Percentiles rank a stretch among this genome's conserved stretches.
phyloP scores from a whole-genome alignment of 2,888 invertebrate species.

The Tridacna crocea region DNA sequence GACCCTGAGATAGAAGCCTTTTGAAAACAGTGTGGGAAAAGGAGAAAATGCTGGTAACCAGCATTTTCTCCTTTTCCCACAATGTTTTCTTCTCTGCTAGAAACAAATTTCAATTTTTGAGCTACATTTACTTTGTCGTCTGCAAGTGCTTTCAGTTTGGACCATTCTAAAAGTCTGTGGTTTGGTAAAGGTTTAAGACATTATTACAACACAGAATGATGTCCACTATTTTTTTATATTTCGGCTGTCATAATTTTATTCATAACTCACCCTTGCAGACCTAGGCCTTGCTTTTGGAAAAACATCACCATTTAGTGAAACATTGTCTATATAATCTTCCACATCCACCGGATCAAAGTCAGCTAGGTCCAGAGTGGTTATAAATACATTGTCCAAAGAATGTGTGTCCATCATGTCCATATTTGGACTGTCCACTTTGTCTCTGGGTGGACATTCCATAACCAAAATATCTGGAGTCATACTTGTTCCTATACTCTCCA shows the following conservation, averaged over 20 bases:
- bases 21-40: not conserved
- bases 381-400: slow-evolving; percentile 42
- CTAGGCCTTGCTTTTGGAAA: not conserved
- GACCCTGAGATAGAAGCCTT: no score
- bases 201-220: not conserved
- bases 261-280: slow-evolving; percentile 11
- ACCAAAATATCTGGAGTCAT: slow-evolving; percentile 16
- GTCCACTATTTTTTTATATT: not conserved
- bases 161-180: no score
- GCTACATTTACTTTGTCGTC: no score
- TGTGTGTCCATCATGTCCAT: not conserved
- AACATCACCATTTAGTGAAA: slow-evolving; percentile 15
- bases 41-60: not conserved
- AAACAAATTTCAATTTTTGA: no score
- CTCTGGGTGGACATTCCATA: not conserved
- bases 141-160: no score
- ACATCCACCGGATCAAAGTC: slow-evolving; percentile 30
- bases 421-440: not conserved
- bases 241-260: not conserved
- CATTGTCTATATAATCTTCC: slow-evolving; percentile 35
- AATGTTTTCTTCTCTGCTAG: no score
- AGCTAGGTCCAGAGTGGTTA: slow-evolving; percentile 47
- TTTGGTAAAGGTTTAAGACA: not conserved
- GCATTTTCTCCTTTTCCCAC: slow-evolving; percentile 4
- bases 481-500: slow-evolving; percentile 17